Base-by-base conservation (phyloP, 64 coral and sea anemone species). In the Astreopora myriophthalma region DNA sequence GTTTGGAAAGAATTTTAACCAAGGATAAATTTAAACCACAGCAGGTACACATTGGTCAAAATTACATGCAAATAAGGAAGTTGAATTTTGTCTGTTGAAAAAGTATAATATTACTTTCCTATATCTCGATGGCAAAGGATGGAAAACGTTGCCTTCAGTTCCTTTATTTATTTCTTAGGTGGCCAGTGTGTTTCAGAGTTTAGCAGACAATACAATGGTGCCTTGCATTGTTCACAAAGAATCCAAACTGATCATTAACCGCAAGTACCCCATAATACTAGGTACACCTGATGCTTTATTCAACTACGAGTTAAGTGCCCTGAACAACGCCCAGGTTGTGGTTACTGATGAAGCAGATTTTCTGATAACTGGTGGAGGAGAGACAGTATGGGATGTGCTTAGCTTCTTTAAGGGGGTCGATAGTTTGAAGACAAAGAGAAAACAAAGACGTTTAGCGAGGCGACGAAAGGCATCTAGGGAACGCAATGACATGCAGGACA, bases 261-360 rank as follows among this genome's bases (percentile, higher is more conserved):
- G 19, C 44, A 94, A 14, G 40, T 71, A 98, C 72, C 94, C 97
- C 5, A 24, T 99, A 28, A 71, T 99, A 69, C 57, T 99, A 74
- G 87, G 90, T 73, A 96, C 93, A 31, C 91, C 97, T 84, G 90
- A 84, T 63, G 37, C 94, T 20, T 80, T 99, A 6, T 75, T 91
- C 31, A 95, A 79, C 48, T 99, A 99, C 82, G 87, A 87, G 29
- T 62, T 93, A 4, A 75, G 93, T 22, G 36, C 77, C 30, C 82
- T 99, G 7, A 75, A 8, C 19, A 86, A 84, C 76, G 69, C 94
- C 13, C 79, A 80, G 49, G 83, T 87, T 22, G 90, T 99, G 1
- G 82, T 99, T 49, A 88, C 87, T 48, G 97, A 99, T 84, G 97
- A 99, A 77, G 97, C 94, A 35, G 97, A 99, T 36, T 74, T 99